Base-by-base conservation (phyloP, 2,888 invertebrate species). In the Bombyx huttoni region DNA sequence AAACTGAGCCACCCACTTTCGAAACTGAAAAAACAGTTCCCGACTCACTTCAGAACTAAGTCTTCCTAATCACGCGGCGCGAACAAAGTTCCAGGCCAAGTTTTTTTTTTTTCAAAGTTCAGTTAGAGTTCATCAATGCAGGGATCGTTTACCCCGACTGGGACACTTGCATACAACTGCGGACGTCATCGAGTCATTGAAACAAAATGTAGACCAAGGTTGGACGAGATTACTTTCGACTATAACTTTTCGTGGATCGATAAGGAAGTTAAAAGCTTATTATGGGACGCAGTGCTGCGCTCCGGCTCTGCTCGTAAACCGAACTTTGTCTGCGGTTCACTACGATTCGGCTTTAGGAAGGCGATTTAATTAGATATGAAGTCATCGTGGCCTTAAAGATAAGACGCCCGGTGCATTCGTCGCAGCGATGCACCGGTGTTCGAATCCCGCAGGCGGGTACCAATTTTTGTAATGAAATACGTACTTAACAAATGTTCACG, bases 1-100 rank as follows among this genome's bases (percentile, higher is more conserved):
- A 86, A 88, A 88, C 84, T 86, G 79, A 85, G 83, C 84, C 82
- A 88, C 87, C 86, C 76, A 88, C 86, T 88, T 87, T 87, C 83
- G 79, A 84, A 88, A 85, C 85, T 86, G 82, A 81, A 87, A 85
- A 86, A 85, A 78, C 83, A 81, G 78, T 84, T 82, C 79, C 73
- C 78, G 76, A 81, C 83, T 84, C 78, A 83, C 82, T 87, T 87
- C 81, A 82, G 76, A 88, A 88, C 87, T 87, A 87, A 88, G 85
- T 86, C 85, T 79, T 85, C 84, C 87, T 88, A 88, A 88, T 88
- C 88, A 88, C 85, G 80, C 80, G 79, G 81, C 83, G 82, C 79
- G 81, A 79, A 81, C 79, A 76, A 85, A 86, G 73, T 86, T 85
- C 70, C 59, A 61, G 33, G 67, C 40, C 68, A 79, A 85, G 83